phyloP scores from a whole-genome alignment of 2,888 invertebrate species.

The Synanthedon andrenaeformis region DNA sequence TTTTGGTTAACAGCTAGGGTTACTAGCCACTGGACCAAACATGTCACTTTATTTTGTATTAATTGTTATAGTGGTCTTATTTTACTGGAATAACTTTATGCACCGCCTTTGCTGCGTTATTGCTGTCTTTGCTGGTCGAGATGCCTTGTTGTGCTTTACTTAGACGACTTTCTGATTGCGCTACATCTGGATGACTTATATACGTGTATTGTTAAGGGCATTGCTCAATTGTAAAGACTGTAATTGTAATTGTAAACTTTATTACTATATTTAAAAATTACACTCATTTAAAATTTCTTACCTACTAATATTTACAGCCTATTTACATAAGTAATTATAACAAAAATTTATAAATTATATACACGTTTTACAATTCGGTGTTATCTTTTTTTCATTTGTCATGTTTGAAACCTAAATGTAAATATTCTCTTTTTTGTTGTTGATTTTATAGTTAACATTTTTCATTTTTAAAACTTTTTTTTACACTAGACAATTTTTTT shows the following conservation, averaged over 20 bases:
- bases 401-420: background rate
- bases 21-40: no score
- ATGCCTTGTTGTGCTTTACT: slow-evolving; percentile 70
- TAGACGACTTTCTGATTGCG: slow-evolving; percentile 54
- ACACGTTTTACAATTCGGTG: slow-evolving; percentile 4
- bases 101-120: slow-evolving; percentile 47
- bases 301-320: slow-evolving; percentile 43
- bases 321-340: slow-evolving; percentile 34
- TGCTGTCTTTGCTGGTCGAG: slow-evolving; percentile 69
- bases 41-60: no score
- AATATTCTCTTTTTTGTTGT: no score
- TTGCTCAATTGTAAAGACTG: background rate
- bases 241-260: background rate
- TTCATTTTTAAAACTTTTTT: no score
- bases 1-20: no score
- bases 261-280: background rate
- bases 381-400: background rate
- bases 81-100: slow-evolving; percentile 59
- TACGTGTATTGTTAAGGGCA: no score
- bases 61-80: slow-evolving; percentile 52
- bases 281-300: background rate
- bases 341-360: background rate
- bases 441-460: no score
- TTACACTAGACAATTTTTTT: no score
- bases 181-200: slow-evolving; percentile 10